Base-by-base conservation (phyloP, 2,113 vertebrate species). In the Forbesichthys papilliferus region DNA sequence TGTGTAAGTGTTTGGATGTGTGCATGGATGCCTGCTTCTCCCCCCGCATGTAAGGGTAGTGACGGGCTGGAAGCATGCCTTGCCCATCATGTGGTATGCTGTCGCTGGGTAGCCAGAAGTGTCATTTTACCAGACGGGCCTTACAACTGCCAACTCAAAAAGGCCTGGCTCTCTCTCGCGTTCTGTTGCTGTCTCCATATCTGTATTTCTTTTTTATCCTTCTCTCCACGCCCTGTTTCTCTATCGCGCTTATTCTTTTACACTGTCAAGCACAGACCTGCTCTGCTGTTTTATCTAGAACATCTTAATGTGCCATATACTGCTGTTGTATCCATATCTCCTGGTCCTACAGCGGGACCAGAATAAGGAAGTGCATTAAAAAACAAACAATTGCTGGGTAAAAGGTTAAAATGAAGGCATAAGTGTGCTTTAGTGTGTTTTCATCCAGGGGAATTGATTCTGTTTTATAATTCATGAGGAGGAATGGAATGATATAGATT, bases 401-500 rank as follows among this genome's bases (percentile, higher is more conserved):
- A 74, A 66, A 66, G 60, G 66, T 80, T 67, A 70, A 70, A 77
- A 75, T 74, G 64, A 75, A 71, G 64, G 64, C 69, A 56, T 70
- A 64, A 82, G 70, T 66, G 79, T 78, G 75, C 77, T 87, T 89
- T 75, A 73, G 72, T 83, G 60, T 80, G 78, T 88, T 87, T 87
- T 84, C 78, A 85, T 85, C 73, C 59, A 14, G 66, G 69, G 65
- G 48, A 84, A 91, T 89, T 87, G 85, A 89, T 90, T 88, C 69
- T 56, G 48, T 64, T 86, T 83, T 83, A 86, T 88, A 88, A 89
- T 91, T 86, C 79, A 90, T 89, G 87, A 87, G 75, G 77, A 11
- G 11, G 69, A 84, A 87, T 82, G 77, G 80, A 81, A 81, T 74
- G 79, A 77, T 87, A 87, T 89, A 83, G 86, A 88, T 87, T 81